Evolutionary conservation across 2,113 vertebrate species (phyloP).

Genomic region (Paraplagusia blochii): DNA sequence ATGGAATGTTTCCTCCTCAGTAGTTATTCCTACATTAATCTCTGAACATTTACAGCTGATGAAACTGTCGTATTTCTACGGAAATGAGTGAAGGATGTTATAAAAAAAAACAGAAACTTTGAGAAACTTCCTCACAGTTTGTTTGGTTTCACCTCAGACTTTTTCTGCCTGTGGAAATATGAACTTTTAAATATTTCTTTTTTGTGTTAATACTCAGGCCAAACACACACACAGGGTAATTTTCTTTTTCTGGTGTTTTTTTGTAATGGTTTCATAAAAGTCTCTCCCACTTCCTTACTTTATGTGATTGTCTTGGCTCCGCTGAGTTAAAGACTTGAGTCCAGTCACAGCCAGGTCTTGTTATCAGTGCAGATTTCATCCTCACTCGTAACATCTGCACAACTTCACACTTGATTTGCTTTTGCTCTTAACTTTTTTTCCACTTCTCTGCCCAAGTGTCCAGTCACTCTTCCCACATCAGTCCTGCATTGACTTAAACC

Average conservation of each 20-base stretch:
- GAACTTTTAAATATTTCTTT: conserved; percentile 15
- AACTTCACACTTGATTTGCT: conserved; percentile 3
- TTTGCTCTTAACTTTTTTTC: conserved; percentile 4
- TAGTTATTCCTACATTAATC: neutral
- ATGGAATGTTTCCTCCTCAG: neutral
- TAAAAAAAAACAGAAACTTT: neutral
- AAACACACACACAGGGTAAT: conserved; percentile 27
- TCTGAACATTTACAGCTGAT: neutral
- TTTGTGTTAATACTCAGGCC: conserved; percentile 12
- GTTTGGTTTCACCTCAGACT: conserved; percentile 4
- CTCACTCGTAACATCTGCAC: neutral
- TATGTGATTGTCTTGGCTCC: conserved; percentile 5
- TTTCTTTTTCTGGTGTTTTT: conserved; percentile 5
- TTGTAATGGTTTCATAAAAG: neutral
- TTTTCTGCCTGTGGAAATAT: neutral
- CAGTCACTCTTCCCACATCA: conserved; percentile 7
- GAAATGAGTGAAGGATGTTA: neutral
- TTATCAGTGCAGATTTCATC: conserved; percentile 3
- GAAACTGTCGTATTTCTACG: neutral
- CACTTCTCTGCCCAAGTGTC: neutral
- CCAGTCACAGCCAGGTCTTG: neutral
- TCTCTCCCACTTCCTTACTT: conserved; percentile 2
- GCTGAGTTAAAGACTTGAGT: neutral
- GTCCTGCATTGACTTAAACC: conserved; percentile 4
- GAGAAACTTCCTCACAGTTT: neutral